Evolutionary conservation across 1,140 invertebrate genomes (phyloP), one percentile per base, ranked within the genome.

Genomic region (Hyles euphorbiae): DNA sequence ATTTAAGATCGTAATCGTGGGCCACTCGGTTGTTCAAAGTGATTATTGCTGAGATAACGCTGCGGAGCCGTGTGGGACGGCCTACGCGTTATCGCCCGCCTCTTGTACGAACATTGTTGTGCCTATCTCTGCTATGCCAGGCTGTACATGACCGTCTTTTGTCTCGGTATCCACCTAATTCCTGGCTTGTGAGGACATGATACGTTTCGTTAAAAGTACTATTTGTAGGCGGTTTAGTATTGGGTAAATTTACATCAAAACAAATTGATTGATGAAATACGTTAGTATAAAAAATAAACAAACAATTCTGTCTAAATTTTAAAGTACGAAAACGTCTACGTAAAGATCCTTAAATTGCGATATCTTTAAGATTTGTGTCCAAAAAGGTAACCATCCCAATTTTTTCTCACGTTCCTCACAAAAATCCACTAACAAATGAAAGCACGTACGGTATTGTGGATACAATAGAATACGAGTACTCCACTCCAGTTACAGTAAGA

Each of bases 1-100:
- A 79, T 85, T 81, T 83, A 76, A 85, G 83, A 85, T 86, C 74
- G 65, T 83, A 79, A 88, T 88, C 85, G 75, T 53, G 72, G 74
- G 70, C 74, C 81, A 80, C 72, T 85, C 78, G 85, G 78, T 78
- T 77, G 85, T 88, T 88, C 83, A 87, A 86, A 86, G 83, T 83
- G 85, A 86, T 86, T 83, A 80, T 78, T 69, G 61, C 57, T 49
- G 60, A 80, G 83, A 86, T 86, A 88, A 79, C 22, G 73, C 44
- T 65, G 58, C 62, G 53, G 69, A 70, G 78, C 70, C 65, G 66
- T 74, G 74, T 71, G 69, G 73, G 67, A 71, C 75, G 81, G 75
- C 81, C 82, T 74, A 83, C 81, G 74, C 78, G 62, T 61, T 63
- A 68, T 70, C 60, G 63, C 69, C 36, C 56, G 58, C 40, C 60